Percentiles rank a stretch among this genome's conserved stretches.
Conservation (phyloP, 2,113 vertebrate genomes). For the Ceyx cyanopectus region DNA sequence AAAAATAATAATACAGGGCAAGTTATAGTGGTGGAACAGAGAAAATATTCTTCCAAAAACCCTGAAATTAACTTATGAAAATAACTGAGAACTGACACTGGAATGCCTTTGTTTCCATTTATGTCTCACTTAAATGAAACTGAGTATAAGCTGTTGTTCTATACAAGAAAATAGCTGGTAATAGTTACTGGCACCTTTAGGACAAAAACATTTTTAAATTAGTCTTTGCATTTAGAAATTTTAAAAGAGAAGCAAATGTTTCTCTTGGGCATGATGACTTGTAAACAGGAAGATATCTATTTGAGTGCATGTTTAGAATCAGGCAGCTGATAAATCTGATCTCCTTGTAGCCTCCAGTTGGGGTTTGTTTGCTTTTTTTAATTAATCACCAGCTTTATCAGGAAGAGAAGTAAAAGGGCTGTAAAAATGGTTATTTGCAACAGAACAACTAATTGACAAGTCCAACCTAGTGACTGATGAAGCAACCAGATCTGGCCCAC, state of each 20-base stretch:
- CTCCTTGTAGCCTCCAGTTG: background rate
- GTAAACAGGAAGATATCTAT: background rate
- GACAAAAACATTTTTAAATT: background rate
- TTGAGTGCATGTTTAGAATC: background rate
- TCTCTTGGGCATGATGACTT: background rate
- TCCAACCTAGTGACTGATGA: accelerated
- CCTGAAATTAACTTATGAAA: constrained; percentile 52
- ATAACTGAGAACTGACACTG: constrained; percentile 4
- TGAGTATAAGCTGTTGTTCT: constrained; percentile 25
- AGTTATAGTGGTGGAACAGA: background rate
- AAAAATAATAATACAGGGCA: background rate
- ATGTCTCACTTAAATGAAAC: constrained; percentile 35
- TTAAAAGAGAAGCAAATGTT: background rate
- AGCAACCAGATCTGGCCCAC: background rate
- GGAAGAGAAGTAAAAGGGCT: background rate
- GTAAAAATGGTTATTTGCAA: background rate
- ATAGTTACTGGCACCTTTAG: background rate
- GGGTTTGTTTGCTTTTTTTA: background rate
- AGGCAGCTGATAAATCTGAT: background rate
- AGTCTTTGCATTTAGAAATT: background rate
- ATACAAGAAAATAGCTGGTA: background rate
- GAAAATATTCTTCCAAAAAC: constrained; percentile 13
- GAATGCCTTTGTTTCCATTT: constrained; percentile 33
- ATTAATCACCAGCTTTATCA: background rate
- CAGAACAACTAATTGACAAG: background rate